Evolutionary conservation across 2,888 invertebrate genomes (phyloP), one percentile per base, ranked within the genome.

Genomic region (Hipparchia semele): DNA sequence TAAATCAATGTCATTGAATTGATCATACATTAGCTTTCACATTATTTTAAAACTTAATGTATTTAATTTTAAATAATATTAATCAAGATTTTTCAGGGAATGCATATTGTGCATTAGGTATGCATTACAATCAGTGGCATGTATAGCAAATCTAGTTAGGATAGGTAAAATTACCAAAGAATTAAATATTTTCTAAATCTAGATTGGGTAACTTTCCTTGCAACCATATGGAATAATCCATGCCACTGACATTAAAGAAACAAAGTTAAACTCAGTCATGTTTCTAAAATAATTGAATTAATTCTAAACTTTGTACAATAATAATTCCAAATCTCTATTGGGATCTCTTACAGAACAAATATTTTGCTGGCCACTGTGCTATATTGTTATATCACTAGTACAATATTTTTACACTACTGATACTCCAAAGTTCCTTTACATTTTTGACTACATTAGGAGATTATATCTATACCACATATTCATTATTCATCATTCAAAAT

Each of bases 221-320:
- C 1, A 51, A 6, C 49, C 33, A 33, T n/a, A 10, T 53, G 51
- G 46, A 49, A 6, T 6, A 39, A 39, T 39, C 3, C 33, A 51
- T 64, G 64, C 64, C 51, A 64, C 64, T 23, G 4, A 49, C 10
- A 51, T 51, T 23, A 51, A 64, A 53, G 33, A 56, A 13, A 45
- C 45, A 53, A n/a, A 10, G 67, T 67, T 9, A 9, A 67, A 56
- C 67, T 74, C 72, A 72, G 70, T 74, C 70, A 68, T 67, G 53
- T 70, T 67, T 33, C 49, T 72, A 66, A 70, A 69, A 70, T 68
- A 71, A 60, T 74, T 58, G 6, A 45, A 13, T 45, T 67, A 67
- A 67, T 67, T 45, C 67, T 67, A 67, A 39, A 45, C 49, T 67
- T 56, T 45, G 39, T 45, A 13, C 46, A 56, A 39, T 12, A 60